A percentile compares a stretch with the other conserved stretches of the same genome.
phyloP scores from a whole-genome alignment of 1,140 invertebrate genomes.

The Cydia splendana region DNA sequence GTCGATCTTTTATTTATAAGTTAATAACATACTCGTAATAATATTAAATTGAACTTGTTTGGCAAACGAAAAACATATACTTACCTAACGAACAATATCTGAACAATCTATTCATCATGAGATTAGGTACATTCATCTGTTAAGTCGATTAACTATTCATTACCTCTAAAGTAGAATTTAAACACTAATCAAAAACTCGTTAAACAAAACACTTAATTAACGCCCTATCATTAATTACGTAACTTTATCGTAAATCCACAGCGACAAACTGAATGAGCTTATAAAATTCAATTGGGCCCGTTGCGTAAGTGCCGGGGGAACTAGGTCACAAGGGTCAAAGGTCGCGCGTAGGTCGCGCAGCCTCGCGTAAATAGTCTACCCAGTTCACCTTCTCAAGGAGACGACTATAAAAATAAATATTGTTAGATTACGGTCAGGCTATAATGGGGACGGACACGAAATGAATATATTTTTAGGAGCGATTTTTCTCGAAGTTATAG shows the following conservation, averaged over 20 bases:
- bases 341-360: slow-evolving; percentile 13
- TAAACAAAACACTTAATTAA: slow-evolving; percentile 11
- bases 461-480: neutral
- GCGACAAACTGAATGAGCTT: neutral
- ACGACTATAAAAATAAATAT: neutral
- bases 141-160: neutral
- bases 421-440: neutral
- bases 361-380: slow-evolving; percentile 12
- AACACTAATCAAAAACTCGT: neutral
- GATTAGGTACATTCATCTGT: too few species aligned
- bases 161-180: neutral
- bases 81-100: too few species aligned
- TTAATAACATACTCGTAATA: too few species aligned
- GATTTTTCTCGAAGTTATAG: neutral
- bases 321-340: neutral
- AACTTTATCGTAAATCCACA: slow-evolving; percentile 3
- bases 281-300: slow-evolving; percentile 6
- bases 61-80: too few species aligned
- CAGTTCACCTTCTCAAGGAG: slow-evolving; percentile 5
- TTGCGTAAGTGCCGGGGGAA: slow-evolving; percentile 5
- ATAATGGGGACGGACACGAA: neutral
- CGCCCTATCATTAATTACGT: neutral
- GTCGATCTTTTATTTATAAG: too few species aligned
- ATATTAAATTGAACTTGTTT: too few species aligned
- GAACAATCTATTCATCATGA: too few species aligned